Percentiles rank a stretch among this genome's conserved stretches.
These are phyloP conservation scores for Pogonocherus hispidulus DNA, from an alignment of 2,888 invertebrate genomes.

Conservation along the genomic window DNA sequence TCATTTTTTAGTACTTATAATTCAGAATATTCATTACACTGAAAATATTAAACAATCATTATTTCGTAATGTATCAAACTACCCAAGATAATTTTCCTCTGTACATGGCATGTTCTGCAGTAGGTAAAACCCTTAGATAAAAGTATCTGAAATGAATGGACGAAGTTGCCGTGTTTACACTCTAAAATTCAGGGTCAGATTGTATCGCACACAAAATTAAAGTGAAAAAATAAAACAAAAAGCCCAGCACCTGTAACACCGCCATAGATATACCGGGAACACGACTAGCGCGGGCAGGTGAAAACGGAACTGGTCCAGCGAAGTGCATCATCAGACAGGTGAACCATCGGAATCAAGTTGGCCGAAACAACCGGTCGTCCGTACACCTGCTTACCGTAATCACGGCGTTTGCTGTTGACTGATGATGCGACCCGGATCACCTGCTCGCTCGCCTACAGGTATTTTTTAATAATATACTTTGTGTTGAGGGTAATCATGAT, in stretches of 20 bases:
- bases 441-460: conserved; percentile 9
- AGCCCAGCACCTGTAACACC: not conserved
- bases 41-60: too few species aligned
- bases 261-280: too few species aligned
- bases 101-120: too few species aligned
- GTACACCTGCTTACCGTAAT: conserved; percentile 25
- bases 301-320: conserved; percentile 20
- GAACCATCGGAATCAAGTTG: conserved; percentile 12
- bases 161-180: too few species aligned
- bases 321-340: conserved; percentile 24
- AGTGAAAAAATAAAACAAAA: not conserved
- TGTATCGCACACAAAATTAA: too few species aligned
- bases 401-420: conserved; percentile 20
- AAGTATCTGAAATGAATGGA: too few species aligned
- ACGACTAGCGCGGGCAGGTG: not conserved
- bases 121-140: too few species aligned
- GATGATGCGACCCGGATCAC: conserved; percentile 20
- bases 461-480: conserved; percentile 15
- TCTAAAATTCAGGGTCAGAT: too few species aligned
- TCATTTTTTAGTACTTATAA: too few species aligned
- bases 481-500: not conserved
- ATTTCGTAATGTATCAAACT: too few species aligned
- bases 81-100: too few species aligned
- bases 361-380: conserved; percentile 6
- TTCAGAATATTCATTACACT: too few species aligned